A percentile compares a stretch with the other conserved stretches of the same genome.
These are phyloP conservation scores for Rhadinocentrus ornatus DNA, from an alignment of 2,797 vertebrate genomes.

Conservation along the genomic window DNA sequence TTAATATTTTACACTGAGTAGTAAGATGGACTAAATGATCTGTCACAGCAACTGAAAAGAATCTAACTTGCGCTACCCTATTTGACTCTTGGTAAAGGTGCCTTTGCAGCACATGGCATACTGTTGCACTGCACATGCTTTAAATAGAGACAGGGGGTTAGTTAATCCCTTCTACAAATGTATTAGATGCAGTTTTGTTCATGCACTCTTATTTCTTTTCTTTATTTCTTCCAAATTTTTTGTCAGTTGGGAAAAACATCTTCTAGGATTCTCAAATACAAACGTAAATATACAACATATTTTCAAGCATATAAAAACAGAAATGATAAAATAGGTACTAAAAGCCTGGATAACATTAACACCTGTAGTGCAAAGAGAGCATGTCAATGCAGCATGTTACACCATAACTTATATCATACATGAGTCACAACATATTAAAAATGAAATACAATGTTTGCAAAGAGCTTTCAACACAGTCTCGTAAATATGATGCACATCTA, in stretches of 20 bases:
- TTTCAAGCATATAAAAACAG: neutral
- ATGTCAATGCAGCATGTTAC: neutral
- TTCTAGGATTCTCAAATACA: constrained; percentile 9
- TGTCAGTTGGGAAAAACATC: constrained; percentile 7
- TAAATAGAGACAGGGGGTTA: constrained; percentile 6
- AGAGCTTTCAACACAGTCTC: constrained; percentile 37
- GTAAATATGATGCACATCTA: constrained; percentile 50
- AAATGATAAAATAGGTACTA: constrained; percentile 8
- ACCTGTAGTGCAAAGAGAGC: constrained; percentile 1
- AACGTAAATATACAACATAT: constrained; percentile 16
- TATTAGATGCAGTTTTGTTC: constrained; percentile 17
- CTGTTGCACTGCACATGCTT: constrained; percentile 9
- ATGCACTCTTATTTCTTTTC: neutral
- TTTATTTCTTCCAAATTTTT: neutral
- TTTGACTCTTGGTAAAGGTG: constrained; percentile 50
- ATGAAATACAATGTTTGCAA: constrained; percentile 52
- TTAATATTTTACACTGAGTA: constrained; percentile 59
- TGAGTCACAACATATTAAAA: constrained; percentile 49
- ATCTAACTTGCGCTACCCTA: constrained; percentile 23
- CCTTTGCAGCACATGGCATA: constrained; percentile 24
- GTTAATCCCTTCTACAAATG: constrained; percentile 9
- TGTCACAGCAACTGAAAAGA: constrained; percentile 39
- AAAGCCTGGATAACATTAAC: neutral
- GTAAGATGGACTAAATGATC: constrained; percentile 39
- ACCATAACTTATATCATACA: constrained; percentile 35